Base-by-base conservation (phyloP, 1,140 invertebrate genomes). In the Goniozus legneri region DNA sequence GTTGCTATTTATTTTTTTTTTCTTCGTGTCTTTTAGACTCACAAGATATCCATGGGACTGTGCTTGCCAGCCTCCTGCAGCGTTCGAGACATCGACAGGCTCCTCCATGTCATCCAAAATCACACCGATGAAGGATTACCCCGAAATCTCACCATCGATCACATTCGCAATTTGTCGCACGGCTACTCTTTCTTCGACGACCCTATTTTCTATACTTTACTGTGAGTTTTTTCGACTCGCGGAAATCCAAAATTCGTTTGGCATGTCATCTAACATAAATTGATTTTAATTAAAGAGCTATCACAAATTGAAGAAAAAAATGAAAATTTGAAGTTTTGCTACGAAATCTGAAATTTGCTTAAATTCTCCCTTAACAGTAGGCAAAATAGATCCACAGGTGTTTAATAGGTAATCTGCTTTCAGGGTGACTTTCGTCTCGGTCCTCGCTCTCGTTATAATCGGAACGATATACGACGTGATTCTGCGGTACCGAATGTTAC, bases 61-160 rank as follows among this genome's bases (percentile, higher is more conserved):
- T 75, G 73, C 42, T 35, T 73, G 15, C 73, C 71, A 22, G 47
- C 51, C 16, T 55, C 48, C n/a, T 75, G 73, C 40, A 38, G 14
- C 4, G 22, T 47, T 3, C 8, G 47, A 3, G 71, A 73, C 33
- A 52, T 71, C 1, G 44, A 55, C 12, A 46, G 48, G 18, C 48
- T 64, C 12, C 44, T 67, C 18, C 32, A 50, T 44, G 59, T 59
- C 31, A 47, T 48, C 3, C 19, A 45, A 22, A 55, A 54, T 37
- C 13, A 45, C 39, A 41, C 21, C 24, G 8, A 8, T 38, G 24
- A 53, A 7, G 47, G 56, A 34, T 36, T 60, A 6, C 50, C 52
- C 13, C 22, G 60, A 48, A 50, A 46, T 33, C 54, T 73, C 14
- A 52, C 39, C 12, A 35, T 69, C 1, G 19, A 52, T 44, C 32